phyloP scores from a whole-genome alignment of 92 coral and sea anemone genomes.

The Epizoanthus stellaris region DNA sequence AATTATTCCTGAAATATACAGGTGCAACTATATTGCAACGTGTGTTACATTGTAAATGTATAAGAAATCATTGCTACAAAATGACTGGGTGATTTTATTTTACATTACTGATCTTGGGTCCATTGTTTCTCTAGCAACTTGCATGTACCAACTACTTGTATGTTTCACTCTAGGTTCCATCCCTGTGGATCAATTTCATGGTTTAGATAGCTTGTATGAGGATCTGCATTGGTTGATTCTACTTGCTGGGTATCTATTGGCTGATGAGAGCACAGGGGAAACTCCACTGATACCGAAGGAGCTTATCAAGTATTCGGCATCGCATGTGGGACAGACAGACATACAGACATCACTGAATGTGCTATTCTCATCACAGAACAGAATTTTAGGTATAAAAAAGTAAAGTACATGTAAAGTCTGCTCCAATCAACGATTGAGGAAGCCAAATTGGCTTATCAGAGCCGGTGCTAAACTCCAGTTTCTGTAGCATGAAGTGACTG shows the following conservation, averaged over 20 bases:
- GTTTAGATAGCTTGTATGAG: conserved; percentile 85
- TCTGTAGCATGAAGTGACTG: too few species aligned
- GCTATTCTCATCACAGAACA: conserved; percentile 72
- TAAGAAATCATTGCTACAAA: too few species aligned
- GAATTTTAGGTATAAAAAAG: conserved; percentile 60
- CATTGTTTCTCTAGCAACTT: too few species aligned
- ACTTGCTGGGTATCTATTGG: conserved; percentile 84
- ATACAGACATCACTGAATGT: conserved; percentile 69
- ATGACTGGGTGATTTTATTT: too few species aligned
- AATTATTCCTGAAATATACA: too few species aligned
- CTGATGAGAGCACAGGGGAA: conserved; percentile 92
- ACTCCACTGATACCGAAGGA: conserved; percentile 89
- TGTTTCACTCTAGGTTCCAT: conserved; percentile 54
- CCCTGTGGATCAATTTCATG: conserved; percentile 61
- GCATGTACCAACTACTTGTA: not conserved
- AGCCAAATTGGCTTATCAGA: too few species aligned
- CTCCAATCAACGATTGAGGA: too few species aligned
- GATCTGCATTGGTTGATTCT: conserved; percentile 95
- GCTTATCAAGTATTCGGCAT: conserved; percentile 77
- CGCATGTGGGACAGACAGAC: conserved; percentile 70
- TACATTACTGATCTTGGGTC: too few species aligned
- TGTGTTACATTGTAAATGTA: too few species aligned
- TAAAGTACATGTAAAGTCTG: not conserved
- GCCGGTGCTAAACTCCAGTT: too few species aligned
- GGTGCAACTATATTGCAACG: too few species aligned